phyloP scores from a whole-genome alignment of 1,140 invertebrate genomes.

The Leptopilina clavipes region DNA sequence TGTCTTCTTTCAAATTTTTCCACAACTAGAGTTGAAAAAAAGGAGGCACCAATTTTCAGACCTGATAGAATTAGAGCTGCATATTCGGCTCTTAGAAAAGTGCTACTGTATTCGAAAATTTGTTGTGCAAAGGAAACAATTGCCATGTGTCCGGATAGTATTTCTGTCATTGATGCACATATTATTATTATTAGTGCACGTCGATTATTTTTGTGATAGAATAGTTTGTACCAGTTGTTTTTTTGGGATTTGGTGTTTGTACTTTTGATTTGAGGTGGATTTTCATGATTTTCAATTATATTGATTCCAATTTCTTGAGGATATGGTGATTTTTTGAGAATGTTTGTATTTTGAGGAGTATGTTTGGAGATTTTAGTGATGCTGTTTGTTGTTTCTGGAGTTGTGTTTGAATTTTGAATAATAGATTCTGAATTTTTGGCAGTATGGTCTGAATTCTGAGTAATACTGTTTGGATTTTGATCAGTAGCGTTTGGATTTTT shows the following conservation, averaged over 20 bases:
- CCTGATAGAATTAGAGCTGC: background rate
- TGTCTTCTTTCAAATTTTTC: conserved; percentile 6
- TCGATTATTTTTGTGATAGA: background rate
- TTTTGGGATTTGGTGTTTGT: background rate
- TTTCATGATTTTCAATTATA: no score
- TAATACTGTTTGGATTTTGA: no score
- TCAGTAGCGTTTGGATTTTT: no score
- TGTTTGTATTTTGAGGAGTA: no score
- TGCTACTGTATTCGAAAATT: background rate
- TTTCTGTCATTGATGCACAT: background rate
- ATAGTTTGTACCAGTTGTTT: background rate
- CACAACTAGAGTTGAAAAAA: background rate
- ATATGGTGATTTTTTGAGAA: no score
- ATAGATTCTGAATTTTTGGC: no score
- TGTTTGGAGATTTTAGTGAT: no score
- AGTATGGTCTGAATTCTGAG: no score
- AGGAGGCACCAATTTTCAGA: background rate
- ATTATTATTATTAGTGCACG: background rate
- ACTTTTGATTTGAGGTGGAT: background rate
- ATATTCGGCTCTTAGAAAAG: background rate
- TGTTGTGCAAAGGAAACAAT: background rate
- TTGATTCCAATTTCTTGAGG: no score
- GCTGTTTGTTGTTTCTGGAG: no score
- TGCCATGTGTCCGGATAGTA: background rate
- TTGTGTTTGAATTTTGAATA: no score